These are phyloP conservation scores for Lepus europaeus DNA, from an alignment of 2,113 vertebrate species.

Conservation along the genomic window DNA sequence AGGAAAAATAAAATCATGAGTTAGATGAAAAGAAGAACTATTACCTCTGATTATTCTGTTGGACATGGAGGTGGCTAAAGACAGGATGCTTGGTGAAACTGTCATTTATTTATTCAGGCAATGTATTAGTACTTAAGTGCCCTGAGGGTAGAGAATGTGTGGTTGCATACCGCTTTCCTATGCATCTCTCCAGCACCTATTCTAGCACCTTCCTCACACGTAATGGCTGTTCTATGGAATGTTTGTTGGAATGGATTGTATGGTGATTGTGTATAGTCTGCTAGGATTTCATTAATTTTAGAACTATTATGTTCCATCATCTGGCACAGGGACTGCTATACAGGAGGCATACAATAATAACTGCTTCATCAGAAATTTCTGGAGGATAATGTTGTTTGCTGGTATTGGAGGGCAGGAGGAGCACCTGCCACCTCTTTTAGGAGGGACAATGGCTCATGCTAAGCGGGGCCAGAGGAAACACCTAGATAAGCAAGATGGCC, in stretches of 20 bases:
- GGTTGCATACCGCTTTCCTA: background rate
- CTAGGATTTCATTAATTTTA: constrained; percentile 26
- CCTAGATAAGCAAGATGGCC: background rate
- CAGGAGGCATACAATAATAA: background rate
- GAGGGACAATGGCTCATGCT: background rate
- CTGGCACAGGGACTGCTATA: background rate
- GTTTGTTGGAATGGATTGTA: background rate
- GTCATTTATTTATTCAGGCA: background rate
- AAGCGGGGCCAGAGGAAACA: background rate
- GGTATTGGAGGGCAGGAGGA: background rate
- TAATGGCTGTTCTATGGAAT: background rate
- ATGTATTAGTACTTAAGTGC: background rate
- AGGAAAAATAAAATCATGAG: background rate
- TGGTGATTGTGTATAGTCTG: background rate
- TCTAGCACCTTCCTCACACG: background rate
- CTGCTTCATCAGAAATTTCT: background rate
- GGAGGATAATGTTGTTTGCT: background rate
- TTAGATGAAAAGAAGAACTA: background rate
- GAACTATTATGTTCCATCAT: background rate
- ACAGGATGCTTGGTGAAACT: background rate
- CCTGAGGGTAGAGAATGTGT: background rate
- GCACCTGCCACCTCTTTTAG: background rate
- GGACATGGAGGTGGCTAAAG: background rate
- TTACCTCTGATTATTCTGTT: background rate
- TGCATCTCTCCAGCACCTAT: background rate